These are phyloP conservation scores for Rhinoraja longicauda DNA, from an alignment of 2,797 vertebrate species.

Conservation along the genomic window DNA sequence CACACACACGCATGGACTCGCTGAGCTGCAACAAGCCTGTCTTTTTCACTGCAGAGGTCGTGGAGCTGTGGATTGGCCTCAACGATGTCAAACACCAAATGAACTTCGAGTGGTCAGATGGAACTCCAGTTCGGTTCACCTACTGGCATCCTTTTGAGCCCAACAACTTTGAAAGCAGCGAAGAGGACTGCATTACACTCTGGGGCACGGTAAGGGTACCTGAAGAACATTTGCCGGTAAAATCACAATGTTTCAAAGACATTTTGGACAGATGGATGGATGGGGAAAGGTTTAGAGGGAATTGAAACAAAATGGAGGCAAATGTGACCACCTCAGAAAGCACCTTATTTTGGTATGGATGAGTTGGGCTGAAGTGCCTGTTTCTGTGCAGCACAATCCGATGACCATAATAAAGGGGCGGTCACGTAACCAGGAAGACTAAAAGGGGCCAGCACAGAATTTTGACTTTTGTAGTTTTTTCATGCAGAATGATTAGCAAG, in stretches of 20 bases:
- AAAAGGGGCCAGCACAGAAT: background rate
- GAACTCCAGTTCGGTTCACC: slow-evolving; percentile 84
- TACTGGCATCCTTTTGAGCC: slow-evolving; percentile 94
- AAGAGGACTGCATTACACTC: slow-evolving; percentile 89
- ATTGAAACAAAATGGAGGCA: too few species aligned
- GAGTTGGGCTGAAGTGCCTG: too few species aligned
- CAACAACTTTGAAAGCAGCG: slow-evolving; percentile 84
- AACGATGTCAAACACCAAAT: slow-evolving; percentile 89
- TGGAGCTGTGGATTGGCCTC: slow-evolving; percentile 92
- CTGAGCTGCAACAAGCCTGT: too few species aligned
- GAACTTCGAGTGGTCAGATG: slow-evolving; percentile 95
- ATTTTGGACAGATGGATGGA: too few species aligned
- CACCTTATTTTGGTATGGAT: too few species aligned
- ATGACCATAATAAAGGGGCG: too few species aligned
- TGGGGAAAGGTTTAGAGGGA: too few species aligned
- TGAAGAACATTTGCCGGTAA: background rate
- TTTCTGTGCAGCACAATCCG: too few species aligned
- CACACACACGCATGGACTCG: too few species aligned
- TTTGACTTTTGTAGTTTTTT: background rate
- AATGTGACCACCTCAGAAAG: too few species aligned
- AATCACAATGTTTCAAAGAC: too few species aligned
- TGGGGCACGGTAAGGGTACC: slow-evolving; percentile 82
- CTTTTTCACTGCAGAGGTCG: slow-evolving; percentile 62
- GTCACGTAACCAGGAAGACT: too few species aligned
- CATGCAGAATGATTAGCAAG: background rate